Evolutionary conservation across 2,888 invertebrate species (phyloP).

Genomic region (Mongoloraphidia duomilia): DNA sequence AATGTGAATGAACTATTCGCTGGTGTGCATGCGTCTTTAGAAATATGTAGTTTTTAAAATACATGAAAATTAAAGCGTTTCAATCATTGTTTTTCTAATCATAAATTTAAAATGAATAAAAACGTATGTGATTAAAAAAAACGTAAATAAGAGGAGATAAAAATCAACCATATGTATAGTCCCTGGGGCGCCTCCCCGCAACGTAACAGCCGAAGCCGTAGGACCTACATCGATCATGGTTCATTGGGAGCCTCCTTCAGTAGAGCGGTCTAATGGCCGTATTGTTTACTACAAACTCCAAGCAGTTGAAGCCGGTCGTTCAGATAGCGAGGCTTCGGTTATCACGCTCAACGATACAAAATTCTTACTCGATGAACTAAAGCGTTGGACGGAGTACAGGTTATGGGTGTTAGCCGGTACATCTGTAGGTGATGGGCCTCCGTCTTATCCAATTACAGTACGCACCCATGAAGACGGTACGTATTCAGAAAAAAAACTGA

Average conservation of each 20-base stretch:
- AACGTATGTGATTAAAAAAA: too few species aligned
- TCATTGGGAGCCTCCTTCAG: slow-evolving; percentile 85
- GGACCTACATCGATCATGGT: slow-evolving; percentile 82
- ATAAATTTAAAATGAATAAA: too few species aligned
- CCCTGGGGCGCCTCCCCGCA: slow-evolving; percentile 92
- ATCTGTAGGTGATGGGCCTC: slow-evolving; percentile 89
- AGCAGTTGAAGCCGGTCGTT: slow-evolving; percentile 70
- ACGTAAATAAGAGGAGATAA: too few species aligned
- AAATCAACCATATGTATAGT: slow-evolving; percentile 39
- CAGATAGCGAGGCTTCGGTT: slow-evolving; percentile 71
- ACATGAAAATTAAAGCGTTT: too few species aligned
- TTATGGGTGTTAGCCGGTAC: slow-evolving; percentile 95
- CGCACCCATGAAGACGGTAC: slow-evolving; percentile 99
- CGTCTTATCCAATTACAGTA: slow-evolving; percentile 80
- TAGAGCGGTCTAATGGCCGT: slow-evolving; percentile 79
- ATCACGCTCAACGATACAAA: slow-evolving; percentile 66
- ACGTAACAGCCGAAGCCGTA: slow-evolving; percentile 77
- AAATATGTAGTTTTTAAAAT: too few species aligned
- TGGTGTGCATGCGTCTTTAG: too few species aligned
- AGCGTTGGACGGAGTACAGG: slow-evolving; percentile 91
- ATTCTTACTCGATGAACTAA: slow-evolving; percentile 76
- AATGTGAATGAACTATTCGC: too few species aligned
- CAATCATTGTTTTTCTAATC: too few species aligned
- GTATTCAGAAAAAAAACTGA: slow-evolving; percentile 33
- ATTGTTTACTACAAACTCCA: slow-evolving; percentile 92